These are phyloP conservation scores for Terebella lapidaria DNA, from an alignment of 2,888 invertebrate genomes.

Conservation along the genomic window DNA sequence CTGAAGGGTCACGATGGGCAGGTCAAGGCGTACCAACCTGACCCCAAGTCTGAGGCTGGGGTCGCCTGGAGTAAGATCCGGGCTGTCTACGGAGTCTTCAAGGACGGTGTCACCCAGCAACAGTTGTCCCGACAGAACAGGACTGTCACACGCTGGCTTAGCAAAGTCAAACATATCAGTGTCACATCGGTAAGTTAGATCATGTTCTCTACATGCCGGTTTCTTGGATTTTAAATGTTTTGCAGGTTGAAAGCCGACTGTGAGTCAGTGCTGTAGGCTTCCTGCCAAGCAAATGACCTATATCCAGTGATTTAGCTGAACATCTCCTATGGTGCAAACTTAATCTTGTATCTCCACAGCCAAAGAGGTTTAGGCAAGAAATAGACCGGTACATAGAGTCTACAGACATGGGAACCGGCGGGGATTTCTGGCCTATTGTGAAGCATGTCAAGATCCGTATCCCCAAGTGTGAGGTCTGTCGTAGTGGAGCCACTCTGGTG, in stretches of 20 bases:
- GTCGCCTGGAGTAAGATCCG: conserved; percentile 35
- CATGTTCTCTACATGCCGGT: neutral
- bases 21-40: conserved; percentile 27
- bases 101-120: conserved; percentile 23
- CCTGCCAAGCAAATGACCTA: too few relatives aligned
- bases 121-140: conserved; percentile 13
- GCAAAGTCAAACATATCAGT: conserved; percentile 22
- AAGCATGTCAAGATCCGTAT: conserved; percentile 31
- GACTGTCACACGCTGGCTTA: conserved; percentile 32
- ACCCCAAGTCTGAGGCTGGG: conserved; percentile 30
- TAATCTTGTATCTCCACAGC: conserved; percentile 28
- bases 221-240: neutral
- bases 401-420: conserved; percentile 26
- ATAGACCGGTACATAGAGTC: conserved; percentile 36
- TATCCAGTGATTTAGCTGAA: too few relatives aligned
- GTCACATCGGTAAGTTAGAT: conserved; percentile 6
- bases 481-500: conserved; percentile 33
- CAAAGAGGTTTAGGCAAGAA: conserved; percentile 25
- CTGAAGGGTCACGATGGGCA: conserved; percentile 28
- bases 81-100: conserved; percentile 35
- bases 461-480: conserved; percentile 33
- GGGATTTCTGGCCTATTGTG: conserved; percentile 40
- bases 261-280: neutral
- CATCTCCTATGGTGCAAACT: too few relatives aligned
- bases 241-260: neutral